Base-by-base conservation (phyloP, 1,140 invertebrate genomes). In the Cyclargus thomasi region DNA sequence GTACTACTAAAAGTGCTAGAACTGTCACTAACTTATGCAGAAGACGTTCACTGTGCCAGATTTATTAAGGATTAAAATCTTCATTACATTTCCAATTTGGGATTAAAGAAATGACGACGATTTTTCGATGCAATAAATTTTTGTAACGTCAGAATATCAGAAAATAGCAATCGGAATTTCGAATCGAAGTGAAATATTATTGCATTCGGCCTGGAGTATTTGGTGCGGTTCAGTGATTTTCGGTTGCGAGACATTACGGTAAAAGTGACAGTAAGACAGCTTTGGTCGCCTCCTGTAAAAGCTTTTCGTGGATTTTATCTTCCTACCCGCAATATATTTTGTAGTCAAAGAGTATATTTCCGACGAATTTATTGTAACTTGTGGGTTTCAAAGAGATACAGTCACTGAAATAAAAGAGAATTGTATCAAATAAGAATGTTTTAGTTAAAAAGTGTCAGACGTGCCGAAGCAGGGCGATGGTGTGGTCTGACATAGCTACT, bases 251-350 rank as follows among this genome's bases (percentile, higher is more conserved):
- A 8, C 39, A 47, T 47, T 47, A 47, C 39, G 39, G 5, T 0
- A 59, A 59, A 59, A 20, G 55, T 59, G 55, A 59, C 18, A 59
- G 55, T 59, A 59, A 59, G 55, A 20, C 55, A 59, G 55, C 55
- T 59, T 59, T 20, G 10, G n/a, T 53, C 53, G 7, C 55, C 1
- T 7, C 18, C 55, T 59, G 55, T 59, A 59, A 59, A 59, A 59
- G 55, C 55, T 59, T 59, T 59, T 20, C 39, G 14, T 59, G 8
- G 20, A 29, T 29, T 59, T 59, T 59, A 59, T 21, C 21, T 59
- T 17, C 18, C 14, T 47, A 47, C 14, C 39, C 39, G 39, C 1
- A 8, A 11, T 47, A 47, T 47, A 16, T 47, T 14, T 47, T 47
- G 11, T 47, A 47, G 39, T 14, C 14, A 47, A 11, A 47, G 2